These are phyloP conservation scores for Agrypnia vestita DNA, from an alignment of 1,140 invertebrate species.

Conservation along the genomic window DNA sequence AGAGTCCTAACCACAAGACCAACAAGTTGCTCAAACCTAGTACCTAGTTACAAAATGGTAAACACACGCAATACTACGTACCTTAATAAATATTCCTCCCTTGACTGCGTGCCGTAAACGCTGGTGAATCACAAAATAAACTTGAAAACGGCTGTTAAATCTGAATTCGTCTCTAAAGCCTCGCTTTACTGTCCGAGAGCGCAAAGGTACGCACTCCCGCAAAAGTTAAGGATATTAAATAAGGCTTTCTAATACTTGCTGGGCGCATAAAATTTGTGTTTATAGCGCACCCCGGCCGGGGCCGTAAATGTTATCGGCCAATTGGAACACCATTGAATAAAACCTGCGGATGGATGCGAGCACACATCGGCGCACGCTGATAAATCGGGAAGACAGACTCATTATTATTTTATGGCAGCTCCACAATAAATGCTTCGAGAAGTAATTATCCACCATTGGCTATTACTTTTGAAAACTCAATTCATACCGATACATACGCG, in stretches of 20 bases:
- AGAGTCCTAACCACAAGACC: too few species aligned
- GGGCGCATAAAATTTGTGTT: constrained; percentile 48
- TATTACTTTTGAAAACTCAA: not conserved
- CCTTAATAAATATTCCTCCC: too few species aligned
- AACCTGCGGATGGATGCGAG: constrained; percentile 37
- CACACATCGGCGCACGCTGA: constrained; percentile 9
- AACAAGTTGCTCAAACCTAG: too few species aligned
- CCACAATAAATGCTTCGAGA: constrained; percentile 29
- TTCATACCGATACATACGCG: too few species aligned
- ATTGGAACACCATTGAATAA: constrained; percentile 45
- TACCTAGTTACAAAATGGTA: too few species aligned
- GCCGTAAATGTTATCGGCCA: constrained; percentile 43
- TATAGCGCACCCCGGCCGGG: constrained; percentile 40
- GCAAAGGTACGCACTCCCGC: constrained; percentile 18
- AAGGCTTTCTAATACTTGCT: constrained; percentile 37
- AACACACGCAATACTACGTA: too few species aligned
- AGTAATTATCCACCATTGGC: constrained; percentile 30
- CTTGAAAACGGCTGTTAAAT: not conserved
- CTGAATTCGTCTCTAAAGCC: constrained; percentile 3
- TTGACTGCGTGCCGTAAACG: too few species aligned
- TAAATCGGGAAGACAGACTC: constrained; percentile 42
- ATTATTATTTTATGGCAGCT: constrained; percentile 40
- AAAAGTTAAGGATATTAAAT: constrained; percentile 26
- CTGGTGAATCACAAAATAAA: not conserved
- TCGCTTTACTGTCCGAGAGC: not conserved